Percentiles rank a stretch among this genome's conserved stretches.
phyloP scores from a whole-genome alignment of 1,140 invertebrate species.

The Whitmania pigra region DNA sequence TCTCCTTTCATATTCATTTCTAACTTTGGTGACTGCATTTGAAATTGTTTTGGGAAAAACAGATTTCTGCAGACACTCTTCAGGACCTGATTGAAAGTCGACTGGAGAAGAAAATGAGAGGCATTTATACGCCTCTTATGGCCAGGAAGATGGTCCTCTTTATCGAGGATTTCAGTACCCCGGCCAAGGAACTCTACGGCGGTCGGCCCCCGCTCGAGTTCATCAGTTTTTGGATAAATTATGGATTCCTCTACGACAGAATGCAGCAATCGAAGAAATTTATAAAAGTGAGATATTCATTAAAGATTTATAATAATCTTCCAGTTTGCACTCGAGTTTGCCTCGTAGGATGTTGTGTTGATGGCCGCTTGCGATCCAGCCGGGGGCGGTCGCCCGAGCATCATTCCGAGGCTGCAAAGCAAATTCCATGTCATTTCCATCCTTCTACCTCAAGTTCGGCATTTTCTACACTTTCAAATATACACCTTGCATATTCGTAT shows the following conservation, averaged over 20 bases:
- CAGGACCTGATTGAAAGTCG: conserved; percentile 61
- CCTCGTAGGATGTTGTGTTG: conserved; percentile 57
- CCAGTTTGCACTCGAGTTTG: conserved; percentile 21
- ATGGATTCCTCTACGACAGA: conserved; percentile 59
- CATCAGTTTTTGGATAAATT: conserved; percentile 69
- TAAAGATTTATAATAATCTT: background rate
- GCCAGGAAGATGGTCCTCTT: conserved; percentile 66
- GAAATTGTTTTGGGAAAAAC: conserved; percentile 21
- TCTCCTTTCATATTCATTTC: conserved; percentile 11
- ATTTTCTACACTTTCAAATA: background rate
- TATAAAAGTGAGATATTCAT: conserved; percentile 46
- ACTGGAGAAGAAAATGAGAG: conserved; percentile 69
- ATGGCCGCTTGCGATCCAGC: conserved; percentile 66
- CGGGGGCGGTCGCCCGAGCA: conserved; percentile 62
- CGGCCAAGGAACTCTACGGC: conserved; percentile 68
- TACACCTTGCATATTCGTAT: background rate
- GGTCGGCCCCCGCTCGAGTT: conserved; percentile 72
- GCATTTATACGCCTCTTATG: conserved; percentile 59
- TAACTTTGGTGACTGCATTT: too few species aligned
- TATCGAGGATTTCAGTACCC: conserved; percentile 81
- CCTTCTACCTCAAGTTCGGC: conserved; percentile 54
- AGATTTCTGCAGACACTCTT: conserved; percentile 61
- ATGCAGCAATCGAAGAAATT: conserved; percentile 59
- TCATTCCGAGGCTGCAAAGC: conserved; percentile 60
- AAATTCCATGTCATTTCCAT: conserved; percentile 69